Base-by-base conservation (phyloP, 2,797 vertebrate species). In the Mastacembelus armatus region DNA sequence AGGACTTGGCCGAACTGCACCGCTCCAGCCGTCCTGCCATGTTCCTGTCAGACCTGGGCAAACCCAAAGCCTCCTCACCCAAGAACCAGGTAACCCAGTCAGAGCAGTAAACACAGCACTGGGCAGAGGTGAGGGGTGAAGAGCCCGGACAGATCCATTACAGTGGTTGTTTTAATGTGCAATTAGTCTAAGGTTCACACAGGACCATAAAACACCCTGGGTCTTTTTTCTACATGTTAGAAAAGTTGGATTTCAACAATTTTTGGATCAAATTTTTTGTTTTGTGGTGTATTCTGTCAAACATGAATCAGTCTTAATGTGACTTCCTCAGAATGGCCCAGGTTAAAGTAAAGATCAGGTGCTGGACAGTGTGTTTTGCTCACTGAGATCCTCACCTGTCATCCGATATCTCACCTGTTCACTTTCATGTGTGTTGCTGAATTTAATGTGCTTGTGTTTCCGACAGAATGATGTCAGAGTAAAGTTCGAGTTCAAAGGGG, bases 401-500 rank as follows among this genome's bases (percentile, higher is more conserved):
- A 16, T 38, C 15, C 39, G 39, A n/a, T 16, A 16, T 16, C 36
- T 2, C 15, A 3, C 40, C 3, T 15, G 33, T 35, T 10, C 15
- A 14, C 15, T 7, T 10, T 24, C 26, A n/a, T n/a, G n/a, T 27
- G 26, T 27, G 30, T 32, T 9, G 32, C 3, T 32, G 9, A 9
- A 38, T 7, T 1, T 39, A 19, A 42, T 7, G 18, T 43, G 40
- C 5, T 10, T 3, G 11, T 27, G 15, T 67, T n/a, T 66, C 89
- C 89, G 85, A 60, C 87, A 99, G 98, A 98, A 98, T 2, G 97
- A 98, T 70, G 93, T 99, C 62, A 93, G 98, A 91, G 98, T 99
- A 68, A 99, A 99, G 94, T 99, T 99, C 85, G 98, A 99, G 90
- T 97, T 97, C 89, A 94, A 96, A 93, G 97, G 98, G 87, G 98